A percentile compares a stretch with the other conserved stretches of the same genome.
These are phyloP conservation scores for Cariama cristata DNA, from an alignment of 2,113 vertebrate species.

Conservation along the genomic window DNA sequence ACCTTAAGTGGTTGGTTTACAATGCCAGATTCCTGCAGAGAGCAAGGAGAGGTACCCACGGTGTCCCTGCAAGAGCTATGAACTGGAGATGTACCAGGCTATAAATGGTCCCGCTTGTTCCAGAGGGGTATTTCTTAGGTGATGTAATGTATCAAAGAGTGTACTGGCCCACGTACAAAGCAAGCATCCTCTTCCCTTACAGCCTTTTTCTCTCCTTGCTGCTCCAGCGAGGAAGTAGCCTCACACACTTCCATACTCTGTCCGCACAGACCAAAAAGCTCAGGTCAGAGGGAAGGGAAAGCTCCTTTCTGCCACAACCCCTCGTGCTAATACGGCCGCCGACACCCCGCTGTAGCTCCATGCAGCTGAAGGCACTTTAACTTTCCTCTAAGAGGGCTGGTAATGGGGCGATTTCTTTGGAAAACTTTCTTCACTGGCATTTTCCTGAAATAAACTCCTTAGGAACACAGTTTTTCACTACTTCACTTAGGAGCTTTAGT, in stretches of 20 bases:
- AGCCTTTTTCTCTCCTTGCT: background rate
- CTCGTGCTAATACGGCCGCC: accelerated
- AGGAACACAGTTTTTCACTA: background rate
- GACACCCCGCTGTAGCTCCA: background rate
- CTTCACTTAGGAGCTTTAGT: background rate
- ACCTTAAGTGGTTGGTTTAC: background rate
- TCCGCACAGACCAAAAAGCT: background rate
- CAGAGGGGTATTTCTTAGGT: background rate
- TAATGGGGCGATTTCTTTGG: background rate
- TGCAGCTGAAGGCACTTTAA: background rate
- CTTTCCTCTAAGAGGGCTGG: background rate
- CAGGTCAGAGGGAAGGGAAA: background rate
- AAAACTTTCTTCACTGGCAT: background rate
- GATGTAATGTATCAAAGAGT: background rate
- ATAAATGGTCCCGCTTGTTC: background rate
- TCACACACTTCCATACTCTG: background rate
- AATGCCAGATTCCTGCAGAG: background rate
- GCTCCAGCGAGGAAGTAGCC: background rate
- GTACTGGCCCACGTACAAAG: background rate
- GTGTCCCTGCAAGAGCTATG: background rate
- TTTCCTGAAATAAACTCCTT: background rate
- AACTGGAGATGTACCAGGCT: background rate
- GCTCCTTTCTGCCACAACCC: background rate
- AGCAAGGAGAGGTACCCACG: background rate
- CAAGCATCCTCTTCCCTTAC: background rate